Conservation (phyloP, 2,888 invertebrate genomes). For the Rhamphomyia laevipes region DNA sequence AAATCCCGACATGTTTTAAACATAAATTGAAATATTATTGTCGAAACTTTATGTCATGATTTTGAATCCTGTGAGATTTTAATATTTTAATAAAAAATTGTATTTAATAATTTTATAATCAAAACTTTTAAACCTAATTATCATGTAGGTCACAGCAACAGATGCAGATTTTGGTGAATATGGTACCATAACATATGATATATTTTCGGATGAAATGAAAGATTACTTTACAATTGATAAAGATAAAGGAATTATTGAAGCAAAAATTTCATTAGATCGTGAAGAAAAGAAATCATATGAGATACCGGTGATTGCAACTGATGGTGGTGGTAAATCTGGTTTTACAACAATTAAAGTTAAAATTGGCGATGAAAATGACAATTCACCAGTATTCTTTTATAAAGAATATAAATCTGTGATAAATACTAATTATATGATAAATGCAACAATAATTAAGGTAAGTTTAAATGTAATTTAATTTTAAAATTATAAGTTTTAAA, state of each 20-base stretch:
- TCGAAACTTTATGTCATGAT: no score
- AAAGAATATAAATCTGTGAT: slow-evolving; percentile 68
- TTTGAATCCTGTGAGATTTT: no score
- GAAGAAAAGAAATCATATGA: slow-evolving; percentile 57
- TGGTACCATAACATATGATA: slow-evolving; percentile 62
- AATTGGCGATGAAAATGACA: slow-evolving; percentile 75
- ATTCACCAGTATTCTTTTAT: slow-evolving; percentile 62
- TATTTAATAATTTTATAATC: no score
- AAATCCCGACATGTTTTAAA: no score
- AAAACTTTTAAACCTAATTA: neutral
- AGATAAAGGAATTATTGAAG: slow-evolving; percentile 55
- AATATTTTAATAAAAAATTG: no score
- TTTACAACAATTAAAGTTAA: slow-evolving; percentile 66
- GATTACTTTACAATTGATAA: slow-evolving; percentile 65
- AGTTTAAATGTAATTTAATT: slow-evolving; percentile 9
- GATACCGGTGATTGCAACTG: slow-evolving; percentile 69
- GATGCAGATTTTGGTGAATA: slow-evolving; percentile 75
- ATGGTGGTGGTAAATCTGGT: slow-evolving; percentile 67
- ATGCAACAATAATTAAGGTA: slow-evolving; percentile 49
- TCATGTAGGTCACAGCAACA: slow-evolving; percentile 55
- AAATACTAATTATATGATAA: slow-evolving; percentile 45
- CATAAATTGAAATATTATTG: no score
- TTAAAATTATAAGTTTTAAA: neutral
- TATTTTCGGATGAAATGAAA: slow-evolving; percentile 59
- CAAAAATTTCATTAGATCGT: slow-evolving; percentile 59